phyloP scores from a whole-genome alignment of 2,113 vertebrate species.

The Dicaeum eximium region DNA sequence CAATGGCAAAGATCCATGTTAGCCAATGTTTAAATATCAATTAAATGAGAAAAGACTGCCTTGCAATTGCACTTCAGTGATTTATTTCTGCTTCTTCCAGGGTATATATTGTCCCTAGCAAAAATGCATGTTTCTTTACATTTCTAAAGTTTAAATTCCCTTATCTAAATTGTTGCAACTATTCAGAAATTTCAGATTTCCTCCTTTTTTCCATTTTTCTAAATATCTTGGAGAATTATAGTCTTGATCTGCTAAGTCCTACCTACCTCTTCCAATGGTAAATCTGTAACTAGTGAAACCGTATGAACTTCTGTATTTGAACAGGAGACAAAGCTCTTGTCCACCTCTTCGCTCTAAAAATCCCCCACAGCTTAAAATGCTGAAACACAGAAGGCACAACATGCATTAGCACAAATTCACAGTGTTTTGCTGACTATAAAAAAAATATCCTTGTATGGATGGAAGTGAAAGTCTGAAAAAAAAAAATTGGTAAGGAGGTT shows the following conservation, averaged over 20 bases:
- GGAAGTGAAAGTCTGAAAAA: not conserved
- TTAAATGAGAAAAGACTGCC: conserved; percentile 45
- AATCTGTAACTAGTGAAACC: not conserved
- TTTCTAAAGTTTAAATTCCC: not conserved
- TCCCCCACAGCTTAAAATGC: not conserved
- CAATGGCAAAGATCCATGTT: conserved; percentile 58
- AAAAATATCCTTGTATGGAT: not conserved
- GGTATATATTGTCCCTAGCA: not conserved
- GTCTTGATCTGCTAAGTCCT: not conserved
- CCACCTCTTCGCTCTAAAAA: conserved; percentile 13
- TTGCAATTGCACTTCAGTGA: conserved; percentile 47
- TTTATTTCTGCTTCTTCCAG: conserved; percentile 43
- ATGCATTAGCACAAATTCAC: not conserved
- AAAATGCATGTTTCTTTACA: not conserved
- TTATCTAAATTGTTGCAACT: not conserved
- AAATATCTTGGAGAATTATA: not conserved
- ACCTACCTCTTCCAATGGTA: not conserved
- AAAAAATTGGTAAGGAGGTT: not conserved
- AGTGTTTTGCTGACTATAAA: not conserved
- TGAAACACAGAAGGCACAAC: not conserved
- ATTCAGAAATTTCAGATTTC: not conserved
- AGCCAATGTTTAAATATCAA: conserved; percentile 58
- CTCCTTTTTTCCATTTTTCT: not conserved
- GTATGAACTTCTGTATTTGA: not conserved
- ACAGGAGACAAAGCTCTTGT: not conserved